Evolutionary conservation across 2,888 invertebrate genomes (phyloP).

Genomic region (Phytoseiulus persimilis): DNA sequence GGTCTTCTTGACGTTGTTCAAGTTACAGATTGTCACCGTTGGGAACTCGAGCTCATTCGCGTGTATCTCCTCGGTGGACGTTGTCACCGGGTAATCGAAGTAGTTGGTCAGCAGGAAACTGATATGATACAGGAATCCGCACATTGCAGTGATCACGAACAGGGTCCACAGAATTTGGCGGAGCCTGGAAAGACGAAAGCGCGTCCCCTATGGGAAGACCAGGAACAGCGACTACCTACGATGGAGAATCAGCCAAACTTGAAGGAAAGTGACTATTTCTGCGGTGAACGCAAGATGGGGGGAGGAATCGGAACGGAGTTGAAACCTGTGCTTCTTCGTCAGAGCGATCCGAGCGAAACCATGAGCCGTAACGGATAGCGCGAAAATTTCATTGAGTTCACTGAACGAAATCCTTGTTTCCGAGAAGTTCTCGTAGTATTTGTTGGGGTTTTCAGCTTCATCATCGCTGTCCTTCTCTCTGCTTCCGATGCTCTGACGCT

Average conservation of each 20-base stretch:
- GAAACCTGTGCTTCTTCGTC: conserved; percentile 16
- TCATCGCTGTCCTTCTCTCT: background rate
- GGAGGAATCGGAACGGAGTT: too few species aligned
- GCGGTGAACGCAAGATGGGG: background rate
- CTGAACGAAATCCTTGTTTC: background rate
- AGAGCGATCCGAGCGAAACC: conserved; percentile 33
- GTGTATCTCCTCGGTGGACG: conserved; percentile 44
- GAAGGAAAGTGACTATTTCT: too few species aligned
- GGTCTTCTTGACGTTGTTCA: conserved; percentile 44
- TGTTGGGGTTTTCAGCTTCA: background rate
- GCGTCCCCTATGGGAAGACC: background rate
- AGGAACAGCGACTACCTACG: too few species aligned
- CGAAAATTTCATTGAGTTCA: conserved; percentile 29
- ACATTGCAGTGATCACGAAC: conserved; percentile 42
- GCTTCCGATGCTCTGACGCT: background rate
- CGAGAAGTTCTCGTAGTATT: background rate
- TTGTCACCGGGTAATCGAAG: conserved; percentile 43
- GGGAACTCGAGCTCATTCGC: conserved; percentile 44
- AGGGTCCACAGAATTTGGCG: conserved; percentile 41
- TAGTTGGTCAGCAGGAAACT: conserved; percentile 43
- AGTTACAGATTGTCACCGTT: conserved; percentile 44
- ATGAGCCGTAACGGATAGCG: conserved; percentile 13
- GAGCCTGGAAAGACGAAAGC: background rate
- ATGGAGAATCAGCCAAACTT: too few species aligned
- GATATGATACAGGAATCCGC: conserved; percentile 43